Conservation (phyloP, 2,888 invertebrate species). For the Eristalis arbustorum region DNA sequence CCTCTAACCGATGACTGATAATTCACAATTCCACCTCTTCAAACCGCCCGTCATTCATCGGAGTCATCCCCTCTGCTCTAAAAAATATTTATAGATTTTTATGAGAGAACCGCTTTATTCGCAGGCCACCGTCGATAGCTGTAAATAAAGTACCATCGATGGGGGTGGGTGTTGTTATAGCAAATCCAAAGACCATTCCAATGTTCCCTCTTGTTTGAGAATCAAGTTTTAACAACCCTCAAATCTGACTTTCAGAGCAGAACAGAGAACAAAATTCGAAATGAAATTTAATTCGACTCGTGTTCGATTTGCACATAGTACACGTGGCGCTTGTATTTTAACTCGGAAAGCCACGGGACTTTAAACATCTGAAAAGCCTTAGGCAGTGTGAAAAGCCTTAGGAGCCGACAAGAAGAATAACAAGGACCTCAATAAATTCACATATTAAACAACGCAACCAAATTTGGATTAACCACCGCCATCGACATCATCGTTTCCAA, state of each 20-base stretch:
- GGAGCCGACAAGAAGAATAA: too few relatives aligned
- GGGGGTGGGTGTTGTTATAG: constrained; percentile 1
- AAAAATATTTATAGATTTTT: constrained; percentile 51
- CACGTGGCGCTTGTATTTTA: background rate
- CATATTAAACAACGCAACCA: constrained; percentile 25
- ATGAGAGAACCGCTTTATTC: constrained; percentile 31
- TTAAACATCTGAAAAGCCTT: background rate
- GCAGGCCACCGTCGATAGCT: constrained; percentile 40
- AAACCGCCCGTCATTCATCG: background rate
- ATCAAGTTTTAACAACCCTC: constrained; percentile 24
- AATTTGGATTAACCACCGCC: constrained; percentile 24
- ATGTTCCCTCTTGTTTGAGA: constrained; percentile 1
- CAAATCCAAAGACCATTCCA: constrained; percentile 1
- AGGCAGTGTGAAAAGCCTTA: background rate
- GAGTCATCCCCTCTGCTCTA: background rate
- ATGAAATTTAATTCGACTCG: constrained; percentile 14
- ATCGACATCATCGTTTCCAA: background rate
- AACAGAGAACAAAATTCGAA: background rate
- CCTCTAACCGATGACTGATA: constrained; percentile 39
- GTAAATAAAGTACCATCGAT: constrained; percentile 25
- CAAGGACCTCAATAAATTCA: background rate
- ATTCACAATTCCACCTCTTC: background rate
- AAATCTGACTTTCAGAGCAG: constrained; percentile 13
- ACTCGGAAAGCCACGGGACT: background rate
- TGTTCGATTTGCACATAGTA: background rate